These are phyloP conservation scores for Nothoprocta pentlandii DNA, from an alignment of 2,113 vertebrate species.

Conservation along the genomic window DNA sequence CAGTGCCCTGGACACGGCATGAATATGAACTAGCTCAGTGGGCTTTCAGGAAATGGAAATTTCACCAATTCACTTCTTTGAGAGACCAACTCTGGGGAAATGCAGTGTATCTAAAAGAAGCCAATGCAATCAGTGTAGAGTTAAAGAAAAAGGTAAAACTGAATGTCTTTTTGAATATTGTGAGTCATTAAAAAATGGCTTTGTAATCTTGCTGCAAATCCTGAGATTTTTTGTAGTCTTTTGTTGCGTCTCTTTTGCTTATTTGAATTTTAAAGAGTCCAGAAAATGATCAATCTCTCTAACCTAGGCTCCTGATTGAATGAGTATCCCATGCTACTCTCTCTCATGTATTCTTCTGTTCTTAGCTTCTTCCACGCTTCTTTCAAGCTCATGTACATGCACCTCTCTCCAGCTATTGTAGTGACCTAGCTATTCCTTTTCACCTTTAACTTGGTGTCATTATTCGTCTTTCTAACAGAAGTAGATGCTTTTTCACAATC, in stretches of 20 bases:
- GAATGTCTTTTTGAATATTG: neutral
- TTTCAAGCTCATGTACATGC: neutral
- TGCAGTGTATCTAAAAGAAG: conserved; percentile 96
- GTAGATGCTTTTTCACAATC: neutral
- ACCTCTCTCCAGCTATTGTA: neutral
- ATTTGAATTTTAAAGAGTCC: neutral
- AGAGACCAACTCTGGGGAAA: conserved; percentile 97
- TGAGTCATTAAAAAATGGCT: neutral
- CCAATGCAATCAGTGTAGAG: conserved; percentile 97
- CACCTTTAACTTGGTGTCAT: neutral
- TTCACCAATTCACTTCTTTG: conserved; percentile 96
- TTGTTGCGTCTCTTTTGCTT: fast-evolving
- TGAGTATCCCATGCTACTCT: neutral
- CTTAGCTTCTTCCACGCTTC: neutral
- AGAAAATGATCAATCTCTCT: neutral
- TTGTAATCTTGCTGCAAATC: neutral
- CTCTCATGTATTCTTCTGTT: neutral
- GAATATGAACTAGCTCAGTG: conserved; percentile 95
- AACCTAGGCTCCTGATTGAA: neutral
- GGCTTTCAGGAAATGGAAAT: conserved; percentile 98
- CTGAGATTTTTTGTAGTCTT: neutral
- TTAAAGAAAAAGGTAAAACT: conserved; percentile 94
- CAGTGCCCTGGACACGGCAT: conserved; percentile 95
- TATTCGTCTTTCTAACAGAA: neutral
- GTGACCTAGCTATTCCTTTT: neutral